Conservation (phyloP, 2,113 vertebrate genomes). For the Acanthisitta chloris region DNA sequence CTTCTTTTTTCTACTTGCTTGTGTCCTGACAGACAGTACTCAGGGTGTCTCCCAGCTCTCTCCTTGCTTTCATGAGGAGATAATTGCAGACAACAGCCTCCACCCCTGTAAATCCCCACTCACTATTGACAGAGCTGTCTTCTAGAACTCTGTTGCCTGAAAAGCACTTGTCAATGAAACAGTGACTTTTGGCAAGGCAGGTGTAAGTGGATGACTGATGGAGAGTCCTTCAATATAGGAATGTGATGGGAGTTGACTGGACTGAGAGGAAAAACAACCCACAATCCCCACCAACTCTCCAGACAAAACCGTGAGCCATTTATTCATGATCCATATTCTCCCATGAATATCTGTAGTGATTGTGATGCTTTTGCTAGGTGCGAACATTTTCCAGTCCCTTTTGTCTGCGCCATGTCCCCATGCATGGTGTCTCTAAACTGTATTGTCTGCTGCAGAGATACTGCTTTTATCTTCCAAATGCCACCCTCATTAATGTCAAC, state of each 20-base stretch:
- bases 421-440: neutral
- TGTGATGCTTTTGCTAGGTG: neutral
- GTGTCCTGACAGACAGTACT: neutral
- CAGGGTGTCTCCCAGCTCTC: neutral
- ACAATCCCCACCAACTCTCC: neutral
- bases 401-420: neutral
- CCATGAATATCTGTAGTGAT: neutral
- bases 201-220: constrained; percentile 49
- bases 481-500: constrained; percentile 57
- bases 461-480: constrained; percentile 59
- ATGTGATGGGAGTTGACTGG: constrained; percentile 19
- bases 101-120: constrained; percentile 26
- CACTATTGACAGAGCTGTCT: constrained; percentile 23
- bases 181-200: constrained; percentile 50
- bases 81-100: neutral
- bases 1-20: neutral
- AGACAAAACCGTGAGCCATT: neutral
- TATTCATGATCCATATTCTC: neutral
- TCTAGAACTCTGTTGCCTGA: constrained; percentile 17
- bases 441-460: constrained; percentile 33
- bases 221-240: constrained; percentile 10
- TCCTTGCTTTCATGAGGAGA: constrained; percentile 18
- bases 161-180: constrained; percentile 45
- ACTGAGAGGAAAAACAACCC: neutral
- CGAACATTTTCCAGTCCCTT: neutral